A percentile compares a stretch with the other conserved stretches of the same genome.
phyloP scores from a whole-genome alignment of 2,888 invertebrate species.

The Agriotes lineatus region DNA sequence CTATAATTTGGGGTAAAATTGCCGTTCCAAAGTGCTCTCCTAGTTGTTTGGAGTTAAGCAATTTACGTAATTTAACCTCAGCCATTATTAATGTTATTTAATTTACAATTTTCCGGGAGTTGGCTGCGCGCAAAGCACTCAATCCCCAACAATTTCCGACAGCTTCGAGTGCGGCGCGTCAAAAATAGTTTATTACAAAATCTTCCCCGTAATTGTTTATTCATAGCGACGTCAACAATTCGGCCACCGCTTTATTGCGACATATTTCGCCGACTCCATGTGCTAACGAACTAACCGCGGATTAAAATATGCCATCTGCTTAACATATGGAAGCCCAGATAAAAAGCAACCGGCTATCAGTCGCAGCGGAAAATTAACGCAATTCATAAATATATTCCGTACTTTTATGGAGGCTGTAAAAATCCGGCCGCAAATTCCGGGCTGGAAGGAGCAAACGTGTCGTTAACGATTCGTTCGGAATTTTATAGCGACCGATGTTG shows the following conservation, averaged over 20 bases:
- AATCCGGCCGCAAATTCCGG: neutral
- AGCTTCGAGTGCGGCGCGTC: neutral
- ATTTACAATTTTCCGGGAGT: too few species aligned
- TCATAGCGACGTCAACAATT: neutral
- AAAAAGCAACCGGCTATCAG: neutral
- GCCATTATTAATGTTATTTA: too few species aligned
- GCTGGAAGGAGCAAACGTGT: conserved; percentile 1
- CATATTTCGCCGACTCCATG: neutral
- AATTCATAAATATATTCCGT: neutral
- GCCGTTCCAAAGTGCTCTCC: too few species aligned
- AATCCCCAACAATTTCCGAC: neutral
- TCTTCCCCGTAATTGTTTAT: conserved; percentile 4
- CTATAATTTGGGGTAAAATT: too few species aligned
- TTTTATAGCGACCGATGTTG: conserved; percentile 19
- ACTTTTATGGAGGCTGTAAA: neutral
- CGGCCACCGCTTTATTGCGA: neutral
- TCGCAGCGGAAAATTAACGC: neutral
- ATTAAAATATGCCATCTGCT: neutral
- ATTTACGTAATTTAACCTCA: too few species aligned
- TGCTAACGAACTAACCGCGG: neutral
- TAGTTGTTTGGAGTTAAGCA: too few species aligned
- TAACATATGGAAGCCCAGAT: neutral
- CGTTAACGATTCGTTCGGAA: conserved; percentile 9
- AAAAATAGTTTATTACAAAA: neutral
- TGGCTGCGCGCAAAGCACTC: too few species aligned